These are phyloP conservation scores for Calidris pugnax DNA, from an alignment of 2,113 vertebrate genomes.

Conservation along the genomic window DNA sequence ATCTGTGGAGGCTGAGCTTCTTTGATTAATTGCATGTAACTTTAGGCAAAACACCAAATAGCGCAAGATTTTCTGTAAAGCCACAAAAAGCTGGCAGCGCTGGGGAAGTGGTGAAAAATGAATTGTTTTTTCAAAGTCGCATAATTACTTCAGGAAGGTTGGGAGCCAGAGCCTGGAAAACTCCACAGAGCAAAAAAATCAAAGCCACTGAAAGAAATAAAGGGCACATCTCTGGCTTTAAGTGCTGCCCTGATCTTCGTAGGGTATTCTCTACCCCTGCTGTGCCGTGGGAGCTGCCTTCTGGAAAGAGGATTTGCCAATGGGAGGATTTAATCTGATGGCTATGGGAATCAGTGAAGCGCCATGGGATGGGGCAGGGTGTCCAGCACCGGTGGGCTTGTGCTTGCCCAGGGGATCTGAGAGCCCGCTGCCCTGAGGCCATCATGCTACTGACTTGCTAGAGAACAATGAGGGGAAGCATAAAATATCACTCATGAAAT, in stretches of 20 bases:
- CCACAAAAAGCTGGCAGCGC: background rate
- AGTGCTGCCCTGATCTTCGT: background rate
- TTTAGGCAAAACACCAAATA: background rate
- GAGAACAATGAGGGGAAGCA: background rate
- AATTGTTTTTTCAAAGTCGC: conserved; percentile 18
- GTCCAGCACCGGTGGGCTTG: background rate
- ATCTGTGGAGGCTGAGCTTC: background rate
- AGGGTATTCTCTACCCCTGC: background rate
- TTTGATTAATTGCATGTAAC: background rate
- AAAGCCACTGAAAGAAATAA: background rate
- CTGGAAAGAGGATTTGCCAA: background rate
- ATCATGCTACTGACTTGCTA: background rate
- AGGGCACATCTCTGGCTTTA: background rate
- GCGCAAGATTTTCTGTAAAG: background rate
- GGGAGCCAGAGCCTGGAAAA: conserved; percentile 7
- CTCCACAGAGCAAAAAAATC: background rate
- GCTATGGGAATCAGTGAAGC: background rate
- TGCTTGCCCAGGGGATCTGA: rapidly evolving
- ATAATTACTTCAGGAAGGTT: background rate
- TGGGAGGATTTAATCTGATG: background rate
- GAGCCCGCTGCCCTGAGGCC: background rate
- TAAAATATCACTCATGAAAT: background rate
- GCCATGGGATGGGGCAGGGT: background rate
- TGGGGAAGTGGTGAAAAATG: conserved; percentile 17
- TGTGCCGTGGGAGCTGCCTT: background rate